Conservation (phyloP, 2,888 invertebrate genomes). For the Eupeodes luniger region DNA sequence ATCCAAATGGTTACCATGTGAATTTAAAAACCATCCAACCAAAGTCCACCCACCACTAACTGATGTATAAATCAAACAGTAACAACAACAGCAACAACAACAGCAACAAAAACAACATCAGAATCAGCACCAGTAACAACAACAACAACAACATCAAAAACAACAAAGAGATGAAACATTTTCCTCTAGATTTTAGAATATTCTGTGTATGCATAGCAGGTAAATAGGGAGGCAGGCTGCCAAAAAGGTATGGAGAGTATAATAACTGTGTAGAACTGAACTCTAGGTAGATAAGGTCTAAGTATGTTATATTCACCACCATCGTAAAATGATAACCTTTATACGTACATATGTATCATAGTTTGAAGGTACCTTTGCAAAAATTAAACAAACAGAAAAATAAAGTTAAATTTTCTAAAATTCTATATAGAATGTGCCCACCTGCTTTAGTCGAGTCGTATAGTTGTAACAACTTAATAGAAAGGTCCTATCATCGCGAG, state of each 20-base stretch:
- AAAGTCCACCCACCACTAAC: conserved; percentile 57
- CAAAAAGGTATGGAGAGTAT: background rate
- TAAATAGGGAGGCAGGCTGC: background rate
- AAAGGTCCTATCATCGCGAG: conserved; percentile 31
- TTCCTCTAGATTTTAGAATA: conserved; percentile 46
- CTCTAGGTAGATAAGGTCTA: background rate
- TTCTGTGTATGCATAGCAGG: background rate
- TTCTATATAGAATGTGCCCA: conserved; percentile 42
- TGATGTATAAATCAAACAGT: conserved; percentile 11
- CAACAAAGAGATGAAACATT: conserved; percentile 31
- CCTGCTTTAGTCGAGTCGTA: background rate
- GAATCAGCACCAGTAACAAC: background rate
- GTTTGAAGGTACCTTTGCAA: background rate
- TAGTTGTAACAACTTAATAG: conserved; percentile 34
- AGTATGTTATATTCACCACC: conserved; percentile 17
- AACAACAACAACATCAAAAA: too few species aligned
- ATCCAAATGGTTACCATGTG: conserved; percentile 66
- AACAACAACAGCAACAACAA: background rate
- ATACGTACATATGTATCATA: conserved; percentile 16
- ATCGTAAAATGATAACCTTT: conserved; percentile 62
- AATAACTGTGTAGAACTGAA: background rate
- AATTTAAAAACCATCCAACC: conserved; percentile 48
- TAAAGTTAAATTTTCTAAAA: conserved; percentile 70
- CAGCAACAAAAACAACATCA: background rate
- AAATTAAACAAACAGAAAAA: background rate